These are phyloP conservation scores for Alentia gelatinosa DNA, from an alignment of 2,888 invertebrate species.

Conservation along the genomic window DNA sequence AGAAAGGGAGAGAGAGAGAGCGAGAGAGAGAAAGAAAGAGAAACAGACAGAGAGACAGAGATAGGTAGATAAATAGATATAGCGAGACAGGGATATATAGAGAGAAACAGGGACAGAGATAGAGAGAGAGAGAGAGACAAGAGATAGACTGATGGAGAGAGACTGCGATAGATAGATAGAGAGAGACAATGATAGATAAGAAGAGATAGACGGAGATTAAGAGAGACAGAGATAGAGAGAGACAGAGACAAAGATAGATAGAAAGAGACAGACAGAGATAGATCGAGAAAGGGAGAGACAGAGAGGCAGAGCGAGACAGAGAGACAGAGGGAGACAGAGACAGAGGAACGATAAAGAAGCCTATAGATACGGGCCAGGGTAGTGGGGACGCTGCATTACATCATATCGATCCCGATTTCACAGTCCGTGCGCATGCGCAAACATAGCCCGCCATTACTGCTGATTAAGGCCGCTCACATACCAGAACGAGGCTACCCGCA, in stretches of 20 bases:
- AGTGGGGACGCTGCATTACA: background rate
- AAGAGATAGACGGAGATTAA: no score
- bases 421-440: background rate
- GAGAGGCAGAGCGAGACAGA: background rate
- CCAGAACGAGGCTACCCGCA: background rate
- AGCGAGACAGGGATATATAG: background rate
- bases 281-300: background rate
- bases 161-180: background rate
- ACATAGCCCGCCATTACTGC: background rate
- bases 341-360: background rate
- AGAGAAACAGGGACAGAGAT: background rate
- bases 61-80: background rate
- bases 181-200: background rate
- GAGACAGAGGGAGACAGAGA: background rate
- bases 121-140: background rate
- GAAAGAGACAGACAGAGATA: background rate
- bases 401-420: background rate
- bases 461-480: background rate
- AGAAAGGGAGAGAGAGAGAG: background rate
- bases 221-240: no score
- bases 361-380: background rate
- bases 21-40: background rate
- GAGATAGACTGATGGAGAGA: background rate
- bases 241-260: no score
- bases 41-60: background rate